Evolutionary conservation across 2,113 vertebrate genomes (phyloP), one percentile per base, ranked within the genome.

Genomic region (Echinops telfairi): DNA sequence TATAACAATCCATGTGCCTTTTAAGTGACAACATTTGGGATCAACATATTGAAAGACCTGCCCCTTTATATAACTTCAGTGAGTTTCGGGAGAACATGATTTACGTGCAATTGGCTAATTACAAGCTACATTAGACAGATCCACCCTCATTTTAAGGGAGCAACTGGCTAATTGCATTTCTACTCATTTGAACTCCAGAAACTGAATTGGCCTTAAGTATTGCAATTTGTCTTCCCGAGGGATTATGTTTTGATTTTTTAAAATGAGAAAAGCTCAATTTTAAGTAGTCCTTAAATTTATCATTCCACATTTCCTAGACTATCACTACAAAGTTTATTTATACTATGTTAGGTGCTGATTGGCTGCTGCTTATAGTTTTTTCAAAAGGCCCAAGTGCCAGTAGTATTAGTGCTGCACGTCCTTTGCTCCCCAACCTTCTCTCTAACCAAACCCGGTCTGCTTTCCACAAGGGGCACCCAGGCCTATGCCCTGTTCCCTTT

Each of bases 71-170:
- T 75, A 93, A 78, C 7, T 79, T 31, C 62, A 93, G 40, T 92
- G 31, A 90, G 90, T 82, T 95, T 94, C 29, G 38, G 86, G 16
- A 75, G 71, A 92, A 94, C 36, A 90, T 43, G 36, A 79, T 70
- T 89, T 93, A 83, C 81, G 76, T 60, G 77, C n/a, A 93, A 85
- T 31, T 90, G 86, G 70, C 57, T 93, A 95, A 95, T 93, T 95
- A 95, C 6, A 85, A 92, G 86, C 88, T 83, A 66, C 80, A 75
- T 94, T 92, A 93, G 80, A 83, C 29, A 92, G 90, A 88, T 62
- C 19, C 12, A 38, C 57, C 71, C 31, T 93, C 80, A 66, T 86
- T 93, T 94, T 75, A 62, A 92, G 31, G 47, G 47, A 95, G 79
- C 36, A 92, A 90, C 80, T 93, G 68, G 53, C 76, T 95, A 88